Evolutionary conservation across 2,797 vertebrate genomes (phyloP), one percentile per base, ranked within the genome.

Genomic region (Malacoctenus gilli): DNA sequence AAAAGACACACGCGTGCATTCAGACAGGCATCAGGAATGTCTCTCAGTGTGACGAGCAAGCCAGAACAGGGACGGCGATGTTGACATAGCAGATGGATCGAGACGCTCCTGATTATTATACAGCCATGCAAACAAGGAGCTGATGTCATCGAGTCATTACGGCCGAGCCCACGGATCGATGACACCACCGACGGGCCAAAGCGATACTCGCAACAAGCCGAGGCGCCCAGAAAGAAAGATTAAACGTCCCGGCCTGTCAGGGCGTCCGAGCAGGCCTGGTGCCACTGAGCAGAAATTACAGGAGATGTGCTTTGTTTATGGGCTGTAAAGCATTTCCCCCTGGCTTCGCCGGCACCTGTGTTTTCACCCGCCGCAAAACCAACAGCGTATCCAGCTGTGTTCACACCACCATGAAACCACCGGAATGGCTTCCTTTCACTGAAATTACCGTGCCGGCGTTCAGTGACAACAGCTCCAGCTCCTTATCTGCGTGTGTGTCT

Each of bases 21-120:
- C 59, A 78, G 49, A 56, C 66, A 82, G 10, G 51, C 62, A 77
- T 64, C 61, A 79, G 83, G 83, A 87, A 88, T 84, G 79, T 76
- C 71, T 72, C 50, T 68, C 28, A 44, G 72, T 51, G 74, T 55
- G 47, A 52, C 32, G 63, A 82, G 83, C 86, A 88, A 83, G 86
- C 83, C 84, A 83, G 77, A 80, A 90, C 88, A 89, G 68, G 79
- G 78, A 70, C 38, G 53, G 2, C 3, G 39, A 41, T 85, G 81
- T 86, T 85, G 83, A 86, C 84, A 85, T 35, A 73, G 79, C 80
- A 63, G 31, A 60, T 65, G 9, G 60, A 86, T 77, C 34, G 69
- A 82, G 79, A 83, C 68, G 54, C 68, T 21, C 59, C 62, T 79
- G 77, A 87, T 87, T 80, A 81, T 84, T 82, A 80, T 52, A 72